Evolutionary conservation across 2,888 invertebrate species (phyloP).

Genomic region (Lycia hirtaria): DNA sequence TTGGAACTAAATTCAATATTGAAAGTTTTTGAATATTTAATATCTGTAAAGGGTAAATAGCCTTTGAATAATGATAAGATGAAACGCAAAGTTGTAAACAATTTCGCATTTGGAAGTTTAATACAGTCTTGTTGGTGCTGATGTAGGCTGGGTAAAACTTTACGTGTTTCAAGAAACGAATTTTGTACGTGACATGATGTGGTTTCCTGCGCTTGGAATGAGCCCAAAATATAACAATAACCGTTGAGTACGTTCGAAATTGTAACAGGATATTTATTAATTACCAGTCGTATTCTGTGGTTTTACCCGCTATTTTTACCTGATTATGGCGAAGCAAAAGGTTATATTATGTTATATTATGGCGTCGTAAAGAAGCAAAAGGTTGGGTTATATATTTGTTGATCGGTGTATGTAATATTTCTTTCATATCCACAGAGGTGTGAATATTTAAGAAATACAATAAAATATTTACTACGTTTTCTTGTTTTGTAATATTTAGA

Average conservation of each 20-base stretch:
- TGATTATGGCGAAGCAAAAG: too few relatives aligned
- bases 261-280: too few relatives aligned
- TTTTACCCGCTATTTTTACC: too few relatives aligned
- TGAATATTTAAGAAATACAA: too few relatives aligned
- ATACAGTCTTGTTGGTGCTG: neutral
- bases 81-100: neutral
- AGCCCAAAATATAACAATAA: neutral
- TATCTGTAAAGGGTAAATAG: neutral
- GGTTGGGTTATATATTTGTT: too few relatives aligned
- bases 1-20: neutral
- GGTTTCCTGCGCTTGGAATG: neutral
- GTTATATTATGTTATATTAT: too few relatives aligned
- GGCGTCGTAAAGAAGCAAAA: too few relatives aligned
- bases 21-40: constrained; percentile 10
- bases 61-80: neutral
- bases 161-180: neutral
- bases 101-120: neutral
- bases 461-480: too few relatives aligned
- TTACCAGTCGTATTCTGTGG: too few relatives aligned
- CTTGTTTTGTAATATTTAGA: too few relatives aligned
- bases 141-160: neutral
- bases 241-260: neutral
- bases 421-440: too few relatives aligned
- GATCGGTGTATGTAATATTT: too few relatives aligned
- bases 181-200: neutral